A percentile compares a stretch with the other conserved stretches of the same genome.
phyloP scores from a whole-genome alignment of 1,140 invertebrate species.

The Tyrophagus putrescentiae region DNA sequence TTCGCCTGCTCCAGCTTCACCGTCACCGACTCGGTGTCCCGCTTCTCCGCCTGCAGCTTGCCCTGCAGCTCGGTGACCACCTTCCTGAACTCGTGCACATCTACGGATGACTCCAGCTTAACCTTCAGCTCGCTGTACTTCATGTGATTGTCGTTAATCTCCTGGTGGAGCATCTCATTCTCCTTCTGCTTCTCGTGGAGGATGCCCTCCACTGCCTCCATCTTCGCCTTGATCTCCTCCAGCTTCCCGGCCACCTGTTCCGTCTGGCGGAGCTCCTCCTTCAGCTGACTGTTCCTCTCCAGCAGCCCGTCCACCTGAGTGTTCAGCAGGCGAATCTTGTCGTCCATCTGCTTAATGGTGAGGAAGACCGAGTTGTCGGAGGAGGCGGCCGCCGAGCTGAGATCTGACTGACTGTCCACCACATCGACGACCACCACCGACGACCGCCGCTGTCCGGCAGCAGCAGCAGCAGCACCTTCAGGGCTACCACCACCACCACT shows the following conservation, averaged over 20 bases:
- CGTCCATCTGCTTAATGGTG: conserved; percentile 16
- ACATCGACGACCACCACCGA: too few relatives aligned
- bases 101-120: conserved; percentile 12
- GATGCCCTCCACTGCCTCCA: not conserved
- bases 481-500: too few relatives aligned
- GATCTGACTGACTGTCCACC: not conserved
- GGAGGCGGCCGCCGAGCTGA: not conserved
- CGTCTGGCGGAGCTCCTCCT: not conserved
- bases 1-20: conserved; percentile 1
- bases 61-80: not conserved
- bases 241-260: not conserved
- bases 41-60: conserved; percentile 5
- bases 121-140: conserved; percentile 19
- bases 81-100: conserved; percentile 2
- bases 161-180: conserved; percentile 18
- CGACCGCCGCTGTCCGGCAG: too few relatives aligned
- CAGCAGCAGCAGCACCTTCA: too few relatives aligned
- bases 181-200: not conserved
- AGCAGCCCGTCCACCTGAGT: not conserved
- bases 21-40: not conserved
- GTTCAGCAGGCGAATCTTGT: not conserved
- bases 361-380: conserved; percentile 2
- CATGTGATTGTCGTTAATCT: conserved; percentile 18
- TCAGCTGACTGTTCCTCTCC: not conserved
- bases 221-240: not conserved